These are phyloP conservation scores for Oncorhynchus tshawytscha DNA, from an alignment of 2,113 vertebrate species.

Conservation along the genomic window DNA sequence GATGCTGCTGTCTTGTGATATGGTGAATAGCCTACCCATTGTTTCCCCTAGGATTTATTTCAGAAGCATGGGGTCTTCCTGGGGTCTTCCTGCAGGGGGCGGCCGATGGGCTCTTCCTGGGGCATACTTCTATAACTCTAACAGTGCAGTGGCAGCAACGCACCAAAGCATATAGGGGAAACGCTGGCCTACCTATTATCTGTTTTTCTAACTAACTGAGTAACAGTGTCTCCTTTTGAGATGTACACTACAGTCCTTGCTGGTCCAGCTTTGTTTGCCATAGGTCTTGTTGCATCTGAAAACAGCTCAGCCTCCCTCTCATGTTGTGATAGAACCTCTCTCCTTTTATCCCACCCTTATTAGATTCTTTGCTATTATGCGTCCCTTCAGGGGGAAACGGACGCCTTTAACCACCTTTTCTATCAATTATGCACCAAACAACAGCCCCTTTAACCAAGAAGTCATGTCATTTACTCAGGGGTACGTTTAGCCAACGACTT, in stretches of 20 bases:
- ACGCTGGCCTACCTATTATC: constrained; percentile 6
- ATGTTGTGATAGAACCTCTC: constrained; percentile 31
- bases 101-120: too few species aligned
- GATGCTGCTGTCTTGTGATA: constrained; percentile 4
- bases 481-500: constrained; percentile 65
- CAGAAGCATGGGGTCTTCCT: too few species aligned
- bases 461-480: constrained; percentile 67
- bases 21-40: neutral
- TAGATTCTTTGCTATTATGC: constrained; percentile 62
- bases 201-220: constrained; percentile 13
- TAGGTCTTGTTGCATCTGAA: constrained; percentile 33
- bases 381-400: constrained; percentile 42
- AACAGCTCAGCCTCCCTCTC: constrained; percentile 8
- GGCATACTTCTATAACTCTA: too few species aligned
- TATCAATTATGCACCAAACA: constrained; percentile 69
- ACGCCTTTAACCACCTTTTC: constrained; percentile 69
- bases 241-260: neutral
- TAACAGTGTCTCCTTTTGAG: neutral
- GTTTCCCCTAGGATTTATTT: too few species aligned
- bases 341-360: constrained; percentile 42
- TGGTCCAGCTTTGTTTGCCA: constrained; percentile 1
- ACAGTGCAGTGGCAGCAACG: too few species aligned
- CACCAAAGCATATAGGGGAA: too few species aligned
- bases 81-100: too few species aligned
- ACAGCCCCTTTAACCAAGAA: constrained; percentile 60